These are phyloP conservation scores for Watersipora subatra DNA, from an alignment of 1,140 invertebrate species.

Conservation along the genomic window DNA sequence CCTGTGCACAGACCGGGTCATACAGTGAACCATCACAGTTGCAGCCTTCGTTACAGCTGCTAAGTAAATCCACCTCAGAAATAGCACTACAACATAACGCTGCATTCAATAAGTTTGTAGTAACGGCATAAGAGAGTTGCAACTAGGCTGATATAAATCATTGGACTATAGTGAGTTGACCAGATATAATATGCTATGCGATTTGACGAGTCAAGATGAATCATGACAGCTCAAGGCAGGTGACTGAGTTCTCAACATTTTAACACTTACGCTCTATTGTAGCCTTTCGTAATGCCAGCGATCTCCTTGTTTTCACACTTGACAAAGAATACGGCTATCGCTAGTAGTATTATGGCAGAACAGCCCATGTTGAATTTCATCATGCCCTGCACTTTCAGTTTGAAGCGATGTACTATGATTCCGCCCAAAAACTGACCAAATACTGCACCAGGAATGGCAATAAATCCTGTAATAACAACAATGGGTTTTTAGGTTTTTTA, in stretches of 20 bases:
- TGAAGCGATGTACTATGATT: constrained; percentile 18
- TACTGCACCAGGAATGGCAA: constrained; percentile 36
- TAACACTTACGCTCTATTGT: too few relatives aligned
- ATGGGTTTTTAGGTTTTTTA: too few relatives aligned
- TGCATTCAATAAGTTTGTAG: too few relatives aligned
- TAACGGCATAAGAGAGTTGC: too few relatives aligned
- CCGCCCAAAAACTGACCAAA: constrained; percentile 30
- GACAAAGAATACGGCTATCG: constrained; percentile 18
- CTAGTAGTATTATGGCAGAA: constrained; percentile 12
- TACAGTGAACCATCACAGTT: constrained; percentile 65
- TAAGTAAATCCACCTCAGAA: constrained; percentile 42
- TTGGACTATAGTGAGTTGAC: too few relatives aligned
- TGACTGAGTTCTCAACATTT: too few relatives aligned
- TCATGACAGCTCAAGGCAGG: too few relatives aligned
- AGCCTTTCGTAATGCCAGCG: constrained; percentile 46
- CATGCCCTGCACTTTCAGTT: constrained; percentile 22
- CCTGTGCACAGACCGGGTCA: constrained; percentile 43
- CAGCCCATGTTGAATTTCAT: constrained; percentile 19
- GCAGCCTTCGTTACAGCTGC: constrained; percentile 77
- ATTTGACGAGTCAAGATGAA: too few relatives aligned
- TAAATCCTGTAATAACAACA: constrained; percentile 43
- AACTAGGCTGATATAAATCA: too few relatives aligned
- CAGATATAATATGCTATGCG: too few relatives aligned
- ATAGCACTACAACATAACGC: too few relatives aligned
- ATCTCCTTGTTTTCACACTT: constrained; percentile 18